These are phyloP conservation scores for Camponotus pennsylvanicus DNA, from an alignment of 1,140 invertebrate species.

Conservation along the genomic window DNA sequence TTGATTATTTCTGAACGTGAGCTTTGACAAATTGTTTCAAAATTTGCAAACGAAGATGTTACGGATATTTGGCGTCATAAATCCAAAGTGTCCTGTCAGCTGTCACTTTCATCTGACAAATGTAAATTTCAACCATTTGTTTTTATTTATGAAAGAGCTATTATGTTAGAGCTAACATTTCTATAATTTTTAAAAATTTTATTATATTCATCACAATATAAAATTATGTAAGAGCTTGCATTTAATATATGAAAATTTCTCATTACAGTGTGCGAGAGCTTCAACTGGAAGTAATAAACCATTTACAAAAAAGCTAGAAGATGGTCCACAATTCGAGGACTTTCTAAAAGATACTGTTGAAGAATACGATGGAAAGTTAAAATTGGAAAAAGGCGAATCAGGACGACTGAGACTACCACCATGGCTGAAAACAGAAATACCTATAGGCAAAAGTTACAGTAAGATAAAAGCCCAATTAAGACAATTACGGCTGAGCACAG, in stretches of 20 bases:
- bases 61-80: slow-evolving; percentile 29
- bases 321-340: slow-evolving; percentile 82
- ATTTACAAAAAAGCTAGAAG: slow-evolving; percentile 81
- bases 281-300: slow-evolving; percentile 73
- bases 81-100: slow-evolving; percentile 44
- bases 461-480: slow-evolving; percentile 95
- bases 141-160: not conserved
- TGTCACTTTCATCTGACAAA: slow-evolving; percentile 62
- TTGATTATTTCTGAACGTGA: too few relatives aligned
- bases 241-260: slow-evolving; percentile 34
- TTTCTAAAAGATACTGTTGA: slow-evolving; percentile 76
- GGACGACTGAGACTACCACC: slow-evolving; percentile 95
- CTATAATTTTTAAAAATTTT: not conserved
- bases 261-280: slow-evolving; percentile 71
- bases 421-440: slow-evolving; percentile 98
- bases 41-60: slow-evolving; percentile 53
- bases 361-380: slow-evolving; percentile 93
- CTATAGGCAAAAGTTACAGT: slow-evolving; percentile 94
- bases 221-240: slow-evolving; percentile 23
- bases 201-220: not conserved
- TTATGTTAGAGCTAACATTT: not conserved
- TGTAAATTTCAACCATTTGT: slow-evolving; percentile 64
- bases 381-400: slow-evolving; percentile 93
- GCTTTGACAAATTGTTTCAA: too few relatives aligned
- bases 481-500: slow-evolving; percentile 97